phyloP scores from a whole-genome alignment of 2,888 invertebrate species.

The Omphaloscelis lunosa region DNA sequence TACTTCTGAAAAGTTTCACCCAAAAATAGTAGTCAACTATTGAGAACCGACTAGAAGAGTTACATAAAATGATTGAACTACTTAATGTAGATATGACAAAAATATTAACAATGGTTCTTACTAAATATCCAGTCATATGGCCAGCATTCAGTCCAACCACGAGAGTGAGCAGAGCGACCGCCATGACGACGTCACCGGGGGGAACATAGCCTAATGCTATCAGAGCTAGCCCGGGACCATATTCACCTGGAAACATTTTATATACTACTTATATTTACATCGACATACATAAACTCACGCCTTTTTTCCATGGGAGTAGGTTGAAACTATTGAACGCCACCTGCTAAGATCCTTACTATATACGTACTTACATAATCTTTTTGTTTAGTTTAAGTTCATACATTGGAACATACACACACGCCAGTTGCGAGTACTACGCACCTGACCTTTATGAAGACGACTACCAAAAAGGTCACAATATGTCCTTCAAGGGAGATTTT shows the following conservation, averaged over 20 bases:
- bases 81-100: not conserved
- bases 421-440: not conserved
- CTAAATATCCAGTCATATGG: constrained; percentile 93
- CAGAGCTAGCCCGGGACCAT: constrained; percentile 92
- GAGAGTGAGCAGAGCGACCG: constrained; percentile 92
- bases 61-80: not conserved
- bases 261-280: not conserved
- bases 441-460: not conserved
- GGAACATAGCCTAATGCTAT: constrained; percentile 91
- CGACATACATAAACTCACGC: too few relatives aligned
- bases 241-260: constrained; percentile 86
- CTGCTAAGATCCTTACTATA: not conserved
- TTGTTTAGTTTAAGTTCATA: not conserved
- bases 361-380: not conserved
- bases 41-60: too few relatives aligned
- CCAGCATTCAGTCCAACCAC: constrained; percentile 94
- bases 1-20: not conserved
- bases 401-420: not conserved
- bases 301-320: not conserved
- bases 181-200: constrained; percentile 86
- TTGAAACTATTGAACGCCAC: not conserved
- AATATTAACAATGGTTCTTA: constrained; percentile 62
- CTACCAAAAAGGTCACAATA: not conserved
- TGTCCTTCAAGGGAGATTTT: not conserved
- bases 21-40: not conserved